Evolutionary conservation across 2,888 invertebrate genomes (phyloP), one percentile per base, ranked within the genome.

Genomic region (Oscheius sp.): DNA sequence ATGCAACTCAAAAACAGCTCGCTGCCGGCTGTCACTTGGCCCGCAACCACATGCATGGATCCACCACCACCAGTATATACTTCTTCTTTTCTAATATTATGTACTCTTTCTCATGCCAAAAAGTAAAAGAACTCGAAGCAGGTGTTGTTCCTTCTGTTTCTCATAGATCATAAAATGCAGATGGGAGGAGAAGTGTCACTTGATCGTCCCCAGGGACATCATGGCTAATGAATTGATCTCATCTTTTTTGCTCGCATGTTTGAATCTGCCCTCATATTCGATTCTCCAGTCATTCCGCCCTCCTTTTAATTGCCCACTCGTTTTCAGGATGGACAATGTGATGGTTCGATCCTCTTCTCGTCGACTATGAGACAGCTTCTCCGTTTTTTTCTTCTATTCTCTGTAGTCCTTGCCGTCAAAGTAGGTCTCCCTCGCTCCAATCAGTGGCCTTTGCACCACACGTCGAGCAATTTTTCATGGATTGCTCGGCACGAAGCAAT

Each of bases 221-320:
- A 16, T 23, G 52, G 13, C 66, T 66, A 66, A 66, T 66, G 66
- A 66, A 66, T 66, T 63, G 63, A 63, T 63, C 63, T 18, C 25
- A 25, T 18, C 46, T 63, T 49, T 49, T 52, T 35, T 9, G 25
- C n/a, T 52, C 52, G 66, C 27, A 23, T 66, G 66, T 49, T 25
- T 61, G 61, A 61, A 61, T 61, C 61, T 61, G 61, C 61, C n/a
- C 45, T 35, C 61, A 61, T 61, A 43, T 61, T 61, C 41, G 25
- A 61, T 61, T 41, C 35, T 9, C 43, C 35, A 61, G 43, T 61
- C 61, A 61, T 61, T 41, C 61, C 21, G 45, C 61, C 23, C 61
- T 61, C 45, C 43, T 43, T 58, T 58, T 61, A 61, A 61, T 61
- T 61, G 43, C 5, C 55, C 25, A 5, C 41, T 41, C 41, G 61